Conservation (phyloP, 2,888 invertebrate species). For the Neocrepidodera transversa region DNA sequence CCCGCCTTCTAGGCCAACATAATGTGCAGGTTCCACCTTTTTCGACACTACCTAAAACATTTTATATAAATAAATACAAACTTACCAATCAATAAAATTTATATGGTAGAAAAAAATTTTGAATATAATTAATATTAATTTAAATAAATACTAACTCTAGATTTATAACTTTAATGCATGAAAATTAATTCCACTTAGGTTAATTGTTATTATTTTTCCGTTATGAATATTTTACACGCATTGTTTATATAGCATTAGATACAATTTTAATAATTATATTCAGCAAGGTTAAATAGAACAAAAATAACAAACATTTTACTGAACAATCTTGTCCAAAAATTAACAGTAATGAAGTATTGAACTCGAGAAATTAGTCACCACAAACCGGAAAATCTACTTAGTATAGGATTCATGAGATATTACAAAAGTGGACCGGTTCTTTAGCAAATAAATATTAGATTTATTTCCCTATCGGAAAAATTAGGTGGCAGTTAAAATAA, state of each 20-base stretch:
- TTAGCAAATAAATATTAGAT: too few relatives aligned
- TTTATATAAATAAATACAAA: conserved; percentile 13
- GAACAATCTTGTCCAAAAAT: too few relatives aligned
- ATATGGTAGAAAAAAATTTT: not conserved
- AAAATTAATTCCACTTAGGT: not conserved
- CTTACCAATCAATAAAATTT: not conserved
- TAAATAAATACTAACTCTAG: too few relatives aligned
- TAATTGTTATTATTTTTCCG: not conserved
- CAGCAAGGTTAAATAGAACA: not conserved
- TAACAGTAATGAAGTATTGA: too few relatives aligned
- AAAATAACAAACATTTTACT: not conserved
- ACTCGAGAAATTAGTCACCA: too few relatives aligned
- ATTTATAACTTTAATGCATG: too few relatives aligned
- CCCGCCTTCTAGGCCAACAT: conserved; percentile 58
- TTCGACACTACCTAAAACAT: conserved; percentile 58
- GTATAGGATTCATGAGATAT: too few relatives aligned
- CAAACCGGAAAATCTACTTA: too few relatives aligned
- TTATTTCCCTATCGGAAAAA: too few relatives aligned
- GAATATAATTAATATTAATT: too few relatives aligned
- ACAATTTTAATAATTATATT: not conserved
- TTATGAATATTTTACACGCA: not conserved
- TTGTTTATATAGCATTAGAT: not conserved
- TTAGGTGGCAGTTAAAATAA: too few relatives aligned
- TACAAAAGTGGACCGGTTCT: too few relatives aligned
- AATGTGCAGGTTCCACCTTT: conserved; percentile 55